Base-by-base conservation (phyloP, 1,140 invertebrate genomes). In the Drosophila athabasca region DNA sequence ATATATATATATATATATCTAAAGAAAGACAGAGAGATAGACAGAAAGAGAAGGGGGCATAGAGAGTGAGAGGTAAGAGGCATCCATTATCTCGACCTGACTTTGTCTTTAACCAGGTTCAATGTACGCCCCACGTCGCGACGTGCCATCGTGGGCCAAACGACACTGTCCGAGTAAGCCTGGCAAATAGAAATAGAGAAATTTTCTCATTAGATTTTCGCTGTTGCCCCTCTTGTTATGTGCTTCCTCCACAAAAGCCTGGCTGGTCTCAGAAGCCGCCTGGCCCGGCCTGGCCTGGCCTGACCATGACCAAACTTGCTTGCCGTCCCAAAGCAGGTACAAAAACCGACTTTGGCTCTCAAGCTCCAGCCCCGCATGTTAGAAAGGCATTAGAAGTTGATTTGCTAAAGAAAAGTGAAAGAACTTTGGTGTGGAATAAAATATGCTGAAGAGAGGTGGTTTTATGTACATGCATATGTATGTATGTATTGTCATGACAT, bases 161-260 rank as follows among this genome's bases (percentile, higher is more conserved):
- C 45, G 60, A 74, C 73, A 68, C 62, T 31, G 31, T 31, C 31
- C 31, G 31, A 76, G 57, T 51, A 59, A 50, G 48, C 71, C 31
- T 46, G 24, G 60, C 68, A 62, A 80, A 78, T 82, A 82, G 74
- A 82, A 85, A 84, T 82, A 87, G 83, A 87, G 83, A 87, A 87
- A 87, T 87, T 76, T 88, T 79, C 69, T 76, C 79, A 88, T 88
- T 87, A 88, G 79, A 87, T 78, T 82, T 83, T 76, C 62, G 75
- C 71, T 45, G 58, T 59, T 65, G 60, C 60, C n/a, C n/a, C 24
- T 48, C 45, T 49, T 50, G 13, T 39, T 49, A 46, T 49, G 54
- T 44, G 31, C 17, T 53, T 48, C 31, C 26, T 57, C 50, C 64
- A 62, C 49, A 60, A 65, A 65, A 64, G 39, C 50, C 66, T 31